Evolutionary conservation across 2,797 vertebrate species (phyloP).

Genomic region (Sparidentex hasta): DNA sequence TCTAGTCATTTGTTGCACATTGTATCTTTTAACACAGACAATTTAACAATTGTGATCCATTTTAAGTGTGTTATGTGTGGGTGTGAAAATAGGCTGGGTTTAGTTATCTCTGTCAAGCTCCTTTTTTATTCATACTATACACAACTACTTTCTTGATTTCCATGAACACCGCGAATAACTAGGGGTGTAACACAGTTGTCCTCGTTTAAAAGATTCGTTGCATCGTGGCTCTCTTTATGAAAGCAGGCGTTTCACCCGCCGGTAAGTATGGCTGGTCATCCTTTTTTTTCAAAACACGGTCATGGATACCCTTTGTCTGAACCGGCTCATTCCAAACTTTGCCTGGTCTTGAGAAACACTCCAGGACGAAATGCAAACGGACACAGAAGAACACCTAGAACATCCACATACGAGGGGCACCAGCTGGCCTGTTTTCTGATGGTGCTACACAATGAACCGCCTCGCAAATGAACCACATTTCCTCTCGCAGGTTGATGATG

Average conservation of each 20-base stretch:
- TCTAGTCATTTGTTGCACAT: too few species aligned
- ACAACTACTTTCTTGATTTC: neutral
- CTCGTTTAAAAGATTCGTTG: neutral
- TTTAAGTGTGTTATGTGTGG: neutral
- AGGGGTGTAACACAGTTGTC: too few species aligned
- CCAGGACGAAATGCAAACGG: neutral
- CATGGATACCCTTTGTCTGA: neutral
- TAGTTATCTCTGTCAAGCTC: neutral
- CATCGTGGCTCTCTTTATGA: neutral
- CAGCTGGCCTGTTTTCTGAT: neutral
- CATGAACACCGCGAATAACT: too few species aligned
- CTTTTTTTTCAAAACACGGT: too few species aligned
- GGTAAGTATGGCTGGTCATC: too few species aligned
- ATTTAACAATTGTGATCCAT: neutral
- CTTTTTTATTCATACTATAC: too few species aligned
- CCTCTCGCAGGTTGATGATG: neutral
- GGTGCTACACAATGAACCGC: neutral
- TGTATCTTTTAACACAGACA: neutral
- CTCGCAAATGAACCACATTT: neutral
- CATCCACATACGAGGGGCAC: neutral
- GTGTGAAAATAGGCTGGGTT: neutral
- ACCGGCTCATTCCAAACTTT: neutral
- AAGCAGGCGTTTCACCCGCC: neutral
- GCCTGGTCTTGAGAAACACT: neutral
- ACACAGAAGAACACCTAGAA: neutral